Conservation (phyloP, 2,888 invertebrate species). For the Nomada hirtipes region DNA sequence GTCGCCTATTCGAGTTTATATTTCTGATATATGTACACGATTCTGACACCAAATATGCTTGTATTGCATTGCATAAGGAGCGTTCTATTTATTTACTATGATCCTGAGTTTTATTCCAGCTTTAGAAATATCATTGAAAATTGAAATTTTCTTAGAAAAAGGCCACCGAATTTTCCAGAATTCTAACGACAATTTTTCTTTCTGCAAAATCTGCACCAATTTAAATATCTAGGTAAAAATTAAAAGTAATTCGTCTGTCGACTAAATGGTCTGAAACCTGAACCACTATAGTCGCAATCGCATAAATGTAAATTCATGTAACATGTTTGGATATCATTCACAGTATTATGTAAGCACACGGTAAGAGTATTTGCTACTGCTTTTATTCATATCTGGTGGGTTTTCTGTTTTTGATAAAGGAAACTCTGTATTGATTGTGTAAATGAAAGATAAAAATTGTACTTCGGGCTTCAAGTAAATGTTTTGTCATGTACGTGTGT, state of each 20-base stretch:
- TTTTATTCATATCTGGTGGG: not conserved
- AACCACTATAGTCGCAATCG: not conserved
- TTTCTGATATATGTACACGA: not conserved
- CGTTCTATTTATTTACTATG: not conserved
- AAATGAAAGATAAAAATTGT: not conserved
- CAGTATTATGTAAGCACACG: slow-evolving; percentile 10
- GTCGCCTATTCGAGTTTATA: not conserved
- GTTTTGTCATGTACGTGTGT: not conserved
- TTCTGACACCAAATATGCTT: slow-evolving; percentile 3
- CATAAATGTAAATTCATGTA: slow-evolving; percentile 17
- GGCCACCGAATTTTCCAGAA: not conserved
- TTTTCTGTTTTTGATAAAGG: not conserved
- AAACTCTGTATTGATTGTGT: not conserved
- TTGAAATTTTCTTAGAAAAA: not conserved
- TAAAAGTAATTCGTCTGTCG: not conserved
- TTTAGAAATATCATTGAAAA: not conserved
- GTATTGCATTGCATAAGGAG: slow-evolving; percentile 1
- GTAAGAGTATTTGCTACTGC: not conserved
- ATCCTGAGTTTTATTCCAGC: not conserved
- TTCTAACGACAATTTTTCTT: not conserved
- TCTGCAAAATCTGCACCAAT: not conserved
- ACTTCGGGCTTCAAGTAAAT: no score
- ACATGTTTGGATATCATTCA: slow-evolving; percentile 1
- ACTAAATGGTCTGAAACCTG: not conserved
- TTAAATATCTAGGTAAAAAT: not conserved